Conservation (phyloP, 2,888 invertebrate species). For the Calameuta idolon region DNA sequence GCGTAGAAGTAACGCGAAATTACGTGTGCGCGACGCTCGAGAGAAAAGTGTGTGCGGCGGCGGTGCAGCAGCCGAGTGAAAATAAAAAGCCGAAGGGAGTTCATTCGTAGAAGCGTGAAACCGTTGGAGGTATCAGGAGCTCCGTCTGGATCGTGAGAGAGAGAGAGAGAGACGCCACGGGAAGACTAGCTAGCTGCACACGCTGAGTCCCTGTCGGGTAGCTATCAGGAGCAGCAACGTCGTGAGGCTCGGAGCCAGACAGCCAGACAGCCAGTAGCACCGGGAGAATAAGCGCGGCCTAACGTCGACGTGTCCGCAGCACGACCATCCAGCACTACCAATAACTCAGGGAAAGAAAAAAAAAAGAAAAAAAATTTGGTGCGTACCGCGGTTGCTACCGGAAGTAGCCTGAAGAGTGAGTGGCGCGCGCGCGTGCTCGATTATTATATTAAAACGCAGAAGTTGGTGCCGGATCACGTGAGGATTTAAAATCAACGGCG, state of each 20-base stretch:
- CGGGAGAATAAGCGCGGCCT: not conserved
- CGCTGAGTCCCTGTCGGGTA: too few species aligned
- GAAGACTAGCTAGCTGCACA: not conserved
- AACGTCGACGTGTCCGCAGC: constrained; percentile 2
- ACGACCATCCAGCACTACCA: not conserved
- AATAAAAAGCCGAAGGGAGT: not conserved
- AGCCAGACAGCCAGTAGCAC: not conserved
- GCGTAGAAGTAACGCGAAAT: not conserved
- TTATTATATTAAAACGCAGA: not conserved
- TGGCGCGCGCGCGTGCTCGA: not conserved
- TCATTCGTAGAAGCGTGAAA: not conserved
- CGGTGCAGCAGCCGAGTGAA: not conserved
- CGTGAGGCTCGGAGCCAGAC: not conserved
- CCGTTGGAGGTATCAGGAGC: not conserved
- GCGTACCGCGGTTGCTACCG: not conserved
- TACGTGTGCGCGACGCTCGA: not conserved
- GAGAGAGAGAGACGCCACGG: not conserved
- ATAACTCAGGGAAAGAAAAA: constrained; percentile 5
- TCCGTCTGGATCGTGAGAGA: not conserved
- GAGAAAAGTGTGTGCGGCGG: not conserved
- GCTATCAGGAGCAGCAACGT: too few species aligned
- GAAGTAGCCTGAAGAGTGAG: not conserved
- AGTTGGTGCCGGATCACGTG: not conserved
- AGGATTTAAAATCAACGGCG: not conserved
- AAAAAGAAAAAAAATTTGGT: not conserved